Conservation (phyloP, 2,113 vertebrate species). For the Carettochelys insculpta region DNA sequence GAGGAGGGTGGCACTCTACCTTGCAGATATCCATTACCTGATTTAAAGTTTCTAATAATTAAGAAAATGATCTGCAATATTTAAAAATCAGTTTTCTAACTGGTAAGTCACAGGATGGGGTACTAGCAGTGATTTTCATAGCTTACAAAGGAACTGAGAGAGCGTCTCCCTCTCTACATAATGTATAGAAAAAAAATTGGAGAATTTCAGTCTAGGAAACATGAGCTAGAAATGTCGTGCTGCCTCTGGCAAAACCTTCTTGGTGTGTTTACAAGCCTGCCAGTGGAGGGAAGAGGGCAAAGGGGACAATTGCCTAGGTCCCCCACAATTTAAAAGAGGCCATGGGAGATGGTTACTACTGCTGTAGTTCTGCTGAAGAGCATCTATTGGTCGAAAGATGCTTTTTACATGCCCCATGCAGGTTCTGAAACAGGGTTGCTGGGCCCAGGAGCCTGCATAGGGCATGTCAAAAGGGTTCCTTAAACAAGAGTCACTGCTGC, state of each 20-base stretch:
- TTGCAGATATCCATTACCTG: background rate
- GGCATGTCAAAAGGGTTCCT: too few relatives aligned
- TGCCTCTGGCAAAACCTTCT: background rate
- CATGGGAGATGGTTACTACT: too few relatives aligned
- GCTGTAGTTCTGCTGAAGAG: too few relatives aligned
- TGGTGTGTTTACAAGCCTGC: background rate
- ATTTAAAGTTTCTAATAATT: background rate
- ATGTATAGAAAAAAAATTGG: background rate
- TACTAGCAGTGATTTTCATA: background rate
- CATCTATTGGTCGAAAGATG: too few relatives aligned
- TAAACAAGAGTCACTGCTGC: too few relatives aligned
- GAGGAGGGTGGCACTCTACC: background rate
- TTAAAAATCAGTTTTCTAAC: background rate
- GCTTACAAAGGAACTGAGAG: background rate
- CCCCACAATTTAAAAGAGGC: too few relatives aligned
- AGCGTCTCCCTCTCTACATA: background rate
- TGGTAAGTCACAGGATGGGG: background rate
- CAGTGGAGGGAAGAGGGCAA: too few relatives aligned
- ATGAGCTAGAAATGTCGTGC: background rate
- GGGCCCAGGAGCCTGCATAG: too few relatives aligned
- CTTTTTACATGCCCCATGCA: too few relatives aligned
- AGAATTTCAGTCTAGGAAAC: background rate
- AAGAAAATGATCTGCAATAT: background rate
- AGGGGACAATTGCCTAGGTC: too few relatives aligned
- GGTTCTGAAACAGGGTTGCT: too few relatives aligned